A percentile compares a stretch with the other conserved stretches of the same genome.
These are phyloP conservation scores for Halcyon badia DNA, from an alignment of 2,797 vertebrate genomes.

Conservation along the genomic window DNA sequence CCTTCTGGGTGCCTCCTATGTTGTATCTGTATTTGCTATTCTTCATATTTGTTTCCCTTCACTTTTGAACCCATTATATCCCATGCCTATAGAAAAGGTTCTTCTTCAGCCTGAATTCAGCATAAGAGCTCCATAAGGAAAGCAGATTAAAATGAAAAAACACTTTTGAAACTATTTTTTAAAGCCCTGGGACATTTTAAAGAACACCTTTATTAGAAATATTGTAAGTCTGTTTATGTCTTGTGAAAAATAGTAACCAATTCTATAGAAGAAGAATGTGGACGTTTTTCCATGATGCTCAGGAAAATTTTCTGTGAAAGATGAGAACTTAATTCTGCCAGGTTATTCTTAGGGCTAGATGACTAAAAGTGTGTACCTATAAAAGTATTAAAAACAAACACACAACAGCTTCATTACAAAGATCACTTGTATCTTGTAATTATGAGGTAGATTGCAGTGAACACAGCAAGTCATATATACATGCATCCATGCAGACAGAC, in stretches of 20 bases:
- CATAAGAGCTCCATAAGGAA: conserved; percentile 10
- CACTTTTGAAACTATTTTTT: conserved; percentile 14
- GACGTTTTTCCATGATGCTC: background rate
- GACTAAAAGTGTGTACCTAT: background rate
- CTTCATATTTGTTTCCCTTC: background rate
- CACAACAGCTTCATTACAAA: background rate
- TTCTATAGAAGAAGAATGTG: background rate
- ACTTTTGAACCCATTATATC: background rate
- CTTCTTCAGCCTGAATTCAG: conserved; percentile 12
- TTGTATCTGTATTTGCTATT: conserved; percentile 12
- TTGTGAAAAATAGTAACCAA: conserved; percentile 21
- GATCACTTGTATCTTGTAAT: background rate
- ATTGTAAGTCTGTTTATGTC: background rate
- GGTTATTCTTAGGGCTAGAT: background rate
- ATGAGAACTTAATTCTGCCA: background rate
- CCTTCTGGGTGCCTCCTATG: background rate
- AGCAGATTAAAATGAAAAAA: background rate
- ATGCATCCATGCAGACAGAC: background rate
- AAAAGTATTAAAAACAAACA: background rate
- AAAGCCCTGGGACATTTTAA: background rate
- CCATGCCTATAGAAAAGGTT: background rate
- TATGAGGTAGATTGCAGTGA: background rate
- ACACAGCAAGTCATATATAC: background rate
- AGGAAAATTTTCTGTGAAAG: background rate
- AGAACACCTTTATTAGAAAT: background rate